Evolutionary conservation across 2,113 vertebrate species (phyloP), one percentile per base, ranked within the genome.

Genomic region (Peromyscus maniculatus): DNA sequence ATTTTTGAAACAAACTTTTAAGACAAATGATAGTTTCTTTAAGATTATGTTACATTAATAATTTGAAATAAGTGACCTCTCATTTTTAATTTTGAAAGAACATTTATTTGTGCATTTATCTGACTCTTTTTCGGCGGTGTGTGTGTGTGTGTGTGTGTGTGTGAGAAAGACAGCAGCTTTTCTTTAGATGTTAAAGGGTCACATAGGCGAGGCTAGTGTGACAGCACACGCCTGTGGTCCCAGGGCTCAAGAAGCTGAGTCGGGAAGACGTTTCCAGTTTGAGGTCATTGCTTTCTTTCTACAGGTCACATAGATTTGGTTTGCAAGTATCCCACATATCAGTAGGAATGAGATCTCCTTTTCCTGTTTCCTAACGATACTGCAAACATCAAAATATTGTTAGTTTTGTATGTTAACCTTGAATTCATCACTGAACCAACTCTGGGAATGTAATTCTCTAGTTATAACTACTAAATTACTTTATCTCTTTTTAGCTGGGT

Each of bases 281-380:
- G 19, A 82, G 55, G 33, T 21, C 79, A 59, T 21, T 72, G 11
- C 79, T 91, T 83, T 92, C 74, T 88, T 97, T 52, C 24, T 5
- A 31, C 80, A 57, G 10, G 33, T 72, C 72, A 55, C 19, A 59
- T 6, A 75, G 1, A 33, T 36, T 88, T 94, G 94, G 91, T 55
- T 6, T 82, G 46, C 72, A 82, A 90, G 26, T 36, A 57, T 69
- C 15, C 24, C 7, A 88, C 36, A 26, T 62, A n/a, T n/a, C 12
- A 90, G 6, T 1, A 28, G 22, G 39, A 91, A 90, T 74, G 16
- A 94, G 24, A 43, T 5, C 1, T 93, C 66, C 66, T 79, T 86
- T 62, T 46, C 72, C 87, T 1, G 11, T 87, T 96, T 95, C 82
- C 92, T n/a, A 79, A 78, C 83, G 24, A 55, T 92, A 69, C 46